These are phyloP conservation scores for Nebria brevicollis DNA, from an alignment of 2,888 invertebrate genomes.

Conservation along the genomic window DNA sequence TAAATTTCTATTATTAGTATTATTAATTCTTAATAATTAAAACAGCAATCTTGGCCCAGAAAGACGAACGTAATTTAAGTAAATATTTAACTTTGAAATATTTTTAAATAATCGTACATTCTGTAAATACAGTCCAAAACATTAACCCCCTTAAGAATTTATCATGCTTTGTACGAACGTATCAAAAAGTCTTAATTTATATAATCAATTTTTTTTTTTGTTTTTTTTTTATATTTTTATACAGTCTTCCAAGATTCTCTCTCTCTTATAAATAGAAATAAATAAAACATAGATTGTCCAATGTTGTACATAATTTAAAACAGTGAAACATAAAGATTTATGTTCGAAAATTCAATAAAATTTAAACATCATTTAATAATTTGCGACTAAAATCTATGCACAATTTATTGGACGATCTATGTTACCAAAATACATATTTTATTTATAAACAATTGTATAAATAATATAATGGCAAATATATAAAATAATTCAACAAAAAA, in stretches of 20 bases:
- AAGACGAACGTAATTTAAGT: background rate
- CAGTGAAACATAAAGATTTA: constrained; percentile 32
- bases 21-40: constrained; percentile 10
- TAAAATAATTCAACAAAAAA: constrained; percentile 37
- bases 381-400: constrained; percentile 29
- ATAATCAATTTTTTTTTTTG: constrained; percentile 8
- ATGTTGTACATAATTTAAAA: constrained; percentile 32
- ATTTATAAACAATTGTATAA: background rate
- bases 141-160: constrained; percentile 20
- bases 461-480: background rate
- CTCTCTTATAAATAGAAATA: constrained; percentile 15
- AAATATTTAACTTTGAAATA: background rate
- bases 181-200: constrained; percentile 16
- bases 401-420: constrained; percentile 16
- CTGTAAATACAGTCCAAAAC: constrained; percentile 20
- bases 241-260: constrained; percentile 25
- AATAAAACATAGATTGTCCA: constrained; percentile 8
- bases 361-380: constrained; percentile 30
- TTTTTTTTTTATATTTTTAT: constrained; percentile 17
- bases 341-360: constrained; percentile 22
- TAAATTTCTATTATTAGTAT: constrained; percentile 8
- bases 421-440: constrained; percentile 1
- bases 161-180: constrained; percentile 32
- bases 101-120: constrained; percentile 17
- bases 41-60: background rate